Evolutionary conservation across 2,888 invertebrate species (phyloP), one percentile per base, ranked within the genome.

Genomic region (Tridacna crocea): DNA sequence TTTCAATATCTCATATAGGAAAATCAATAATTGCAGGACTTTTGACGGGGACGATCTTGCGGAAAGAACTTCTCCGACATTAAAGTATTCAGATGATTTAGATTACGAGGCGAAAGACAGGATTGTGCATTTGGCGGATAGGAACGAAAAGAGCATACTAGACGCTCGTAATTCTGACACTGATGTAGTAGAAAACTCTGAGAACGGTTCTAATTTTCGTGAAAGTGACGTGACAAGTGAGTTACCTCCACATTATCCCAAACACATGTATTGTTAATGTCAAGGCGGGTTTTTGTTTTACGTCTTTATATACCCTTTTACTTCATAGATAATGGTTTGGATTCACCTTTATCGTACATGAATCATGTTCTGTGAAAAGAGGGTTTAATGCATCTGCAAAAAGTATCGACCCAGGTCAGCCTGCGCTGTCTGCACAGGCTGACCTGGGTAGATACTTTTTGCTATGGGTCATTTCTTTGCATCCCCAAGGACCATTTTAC

Each of bases 31-130:
- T 26, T 70, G 51, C 51, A 48, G 51, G 51, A 46, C 51, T 51
- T 51, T 17, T 13, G 70, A 70, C 12, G 51, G 51, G 12, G 70
- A 12, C 19, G 15, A 4, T 17, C 27, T 24, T 22, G 70, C 22
- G 4, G 51, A 22, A 17, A 24, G 22, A 6, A 24, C 22, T 24
- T 26, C 70, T 70, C 70, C 48, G 19, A 70, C 61, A n/a, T n/a
- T 24, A 70, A 70, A 70, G 70, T 24, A 70, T 70, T 70, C 51
- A 46, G 47, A 70, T 22, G 48, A 70, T 26, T 51, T 26, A 22
- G 70, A 51, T 51, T 12, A 48, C 51, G 51, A 24, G 70, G 70
- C 22, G 15, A 48, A 22, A 19, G 51, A 70, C 70, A 70, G 70
- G 51, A 70, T 51, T 70, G 70, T 17, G 26, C 10, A 22, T 19